Evolutionary conservation across 2,888 invertebrate genomes (phyloP).

Genomic region (Andrena fulva): DNA sequence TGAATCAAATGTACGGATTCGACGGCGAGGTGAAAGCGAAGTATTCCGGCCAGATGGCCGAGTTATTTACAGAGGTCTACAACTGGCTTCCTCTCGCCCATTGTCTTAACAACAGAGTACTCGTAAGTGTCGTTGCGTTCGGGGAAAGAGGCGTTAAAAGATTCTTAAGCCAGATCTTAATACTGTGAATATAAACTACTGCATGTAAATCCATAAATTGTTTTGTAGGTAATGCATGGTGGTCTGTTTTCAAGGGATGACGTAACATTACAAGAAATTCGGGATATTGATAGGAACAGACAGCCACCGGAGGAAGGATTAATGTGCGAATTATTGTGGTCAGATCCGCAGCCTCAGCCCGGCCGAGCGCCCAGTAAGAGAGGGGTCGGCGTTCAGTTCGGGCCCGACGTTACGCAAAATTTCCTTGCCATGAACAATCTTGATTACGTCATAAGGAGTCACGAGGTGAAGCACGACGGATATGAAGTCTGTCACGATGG

Average conservation of each 20-base stretch:
- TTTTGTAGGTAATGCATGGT: constrained; percentile 96
- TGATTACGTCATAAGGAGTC: constrained; percentile 97
- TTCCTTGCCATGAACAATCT: constrained; percentile 95
- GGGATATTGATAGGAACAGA: constrained; percentile 94
- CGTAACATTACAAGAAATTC: constrained; percentile 96
- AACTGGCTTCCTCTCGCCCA: constrained; percentile 98
- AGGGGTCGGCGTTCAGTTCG: constrained; percentile 99
- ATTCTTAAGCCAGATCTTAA: constrained; percentile 11
- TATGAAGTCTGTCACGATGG: constrained; percentile 98
- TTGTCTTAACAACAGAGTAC: constrained; percentile 94
- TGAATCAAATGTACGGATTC: constrained; percentile 99
- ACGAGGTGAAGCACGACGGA: constrained; percentile 98
- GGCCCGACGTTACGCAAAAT: constrained; percentile 96
- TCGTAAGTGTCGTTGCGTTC: constrained; percentile 86
- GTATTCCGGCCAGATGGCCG: constrained; percentile 97
- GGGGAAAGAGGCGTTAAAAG: constrained; percentile 7
- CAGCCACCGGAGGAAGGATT: constrained; percentile 98
- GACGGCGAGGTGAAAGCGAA: constrained; percentile 99
- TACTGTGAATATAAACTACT: not conserved
- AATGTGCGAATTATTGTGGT: constrained; percentile 99
- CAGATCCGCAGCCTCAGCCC: constrained; percentile 96
- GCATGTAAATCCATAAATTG: not conserved
- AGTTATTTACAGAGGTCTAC: constrained; percentile 99
- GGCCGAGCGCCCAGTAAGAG: constrained; percentile 97
- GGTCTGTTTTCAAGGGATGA: constrained; percentile 97